These are phyloP conservation scores for Odocoileus hemionus DNA, from an alignment of 2,113 vertebrate species.

Conservation along the genomic window DNA sequence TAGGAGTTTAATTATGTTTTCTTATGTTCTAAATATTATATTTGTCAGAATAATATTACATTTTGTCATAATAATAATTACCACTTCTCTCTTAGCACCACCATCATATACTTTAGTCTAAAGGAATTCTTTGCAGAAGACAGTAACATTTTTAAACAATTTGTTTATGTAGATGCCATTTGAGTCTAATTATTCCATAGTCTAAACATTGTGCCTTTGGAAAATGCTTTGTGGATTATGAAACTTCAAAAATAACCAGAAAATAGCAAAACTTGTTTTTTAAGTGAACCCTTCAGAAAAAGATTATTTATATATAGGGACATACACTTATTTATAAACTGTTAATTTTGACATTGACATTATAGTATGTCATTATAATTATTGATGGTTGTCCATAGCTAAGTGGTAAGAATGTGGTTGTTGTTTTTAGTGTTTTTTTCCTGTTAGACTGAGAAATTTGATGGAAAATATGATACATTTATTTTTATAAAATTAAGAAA, in stretches of 20 bases:
- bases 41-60: background rate
- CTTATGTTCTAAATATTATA: background rate
- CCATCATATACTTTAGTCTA: background rate
- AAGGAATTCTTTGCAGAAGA: constrained; percentile 24
- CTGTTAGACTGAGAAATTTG: background rate
- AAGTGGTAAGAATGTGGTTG: background rate
- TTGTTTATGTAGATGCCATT: background rate
- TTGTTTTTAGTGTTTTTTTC: background rate
- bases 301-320: background rate
- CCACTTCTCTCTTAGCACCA: background rate
- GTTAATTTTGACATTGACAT: constrained; percentile 11
- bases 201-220: background rate
- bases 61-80: constrained; percentile 21
- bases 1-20: background rate
- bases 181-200: background rate
- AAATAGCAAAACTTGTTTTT: background rate
- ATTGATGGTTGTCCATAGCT: background rate
- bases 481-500: constrained; percentile 6
- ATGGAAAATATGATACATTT: background rate
- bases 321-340: constrained; percentile 9
- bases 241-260: background rate
- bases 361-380: background rate
- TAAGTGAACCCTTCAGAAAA: background rate
- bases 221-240: constrained; percentile 17
- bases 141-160: background rate